Base-by-base conservation (phyloP, 2,797 vertebrate genomes). In the Sylvilagus floridanus region DNA sequence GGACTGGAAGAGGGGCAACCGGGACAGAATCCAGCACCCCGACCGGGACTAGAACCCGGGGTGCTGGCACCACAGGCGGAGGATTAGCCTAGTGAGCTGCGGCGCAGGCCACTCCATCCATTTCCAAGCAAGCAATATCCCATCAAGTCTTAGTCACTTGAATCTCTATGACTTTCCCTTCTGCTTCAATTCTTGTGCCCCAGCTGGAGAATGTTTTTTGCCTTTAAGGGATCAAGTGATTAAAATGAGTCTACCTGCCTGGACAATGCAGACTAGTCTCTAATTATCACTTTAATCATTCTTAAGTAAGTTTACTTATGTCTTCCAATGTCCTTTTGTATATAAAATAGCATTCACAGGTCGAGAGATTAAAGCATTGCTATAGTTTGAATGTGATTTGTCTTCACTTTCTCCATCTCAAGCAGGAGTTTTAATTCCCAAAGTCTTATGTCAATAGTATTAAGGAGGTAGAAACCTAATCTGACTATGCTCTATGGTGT, bases 231-330 rank as follows among this genome's bases (percentile, higher is more conserved):
- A 35, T 77, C 21, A 5, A 4, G 35, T 81, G 63, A 78, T 91
- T 87, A 65, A 19, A 73, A 54, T 52, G 21, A 35, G 7, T 78
- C 26, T 24, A 5, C 32, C 26, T 24, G 4, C 32, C 30, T 65
- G 21, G 81, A 26, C 75, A 90, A 24, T 57, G 37, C 37, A 72
- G 21, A 32, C 7, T 28, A 9, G 5, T 9, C 32, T 68, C 75
- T 66, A 9, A 93, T 75, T 93, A 24, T 83, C 79, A 68, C 22
- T 12, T 71, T 88, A 69, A n/a, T 81, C 60, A 69, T 84, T 69
- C 9, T 88, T 11, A 54, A 62, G 57, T 60, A 66, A 60, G 54
- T 90, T 84, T 81, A 35, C 22, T 77, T 52, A 16, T 24, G 13
- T 28, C 79, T 94, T 71, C 57, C 72, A 26, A 37, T 13, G 78